Percentiles rank a stretch among this genome's conserved stretches.
Conservation (phyloP, 2,113 vertebrate genomes). For the Ciconia stormi region DNA sequence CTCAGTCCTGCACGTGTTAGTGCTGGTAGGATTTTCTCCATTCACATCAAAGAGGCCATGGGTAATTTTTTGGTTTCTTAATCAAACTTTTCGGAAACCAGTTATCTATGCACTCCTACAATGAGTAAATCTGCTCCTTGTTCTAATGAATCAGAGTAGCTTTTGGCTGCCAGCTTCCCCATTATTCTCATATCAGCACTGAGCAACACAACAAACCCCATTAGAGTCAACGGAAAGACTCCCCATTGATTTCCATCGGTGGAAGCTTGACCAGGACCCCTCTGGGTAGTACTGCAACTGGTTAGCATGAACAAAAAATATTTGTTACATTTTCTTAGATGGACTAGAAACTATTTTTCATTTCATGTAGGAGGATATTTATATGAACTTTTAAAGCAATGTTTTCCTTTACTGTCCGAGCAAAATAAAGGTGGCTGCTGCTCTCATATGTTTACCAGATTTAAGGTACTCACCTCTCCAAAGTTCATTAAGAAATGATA, state of each 20-base stretch:
- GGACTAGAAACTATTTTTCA: background rate
- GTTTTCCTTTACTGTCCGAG: background rate
- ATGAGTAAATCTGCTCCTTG: background rate
- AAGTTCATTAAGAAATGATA: conserved; percentile 48
- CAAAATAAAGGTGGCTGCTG: background rate
- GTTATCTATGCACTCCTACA: background rate
- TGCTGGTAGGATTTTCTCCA: background rate
- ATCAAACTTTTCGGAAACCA: background rate
- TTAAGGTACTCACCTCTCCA: conserved; percentile 32
- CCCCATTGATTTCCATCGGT: background rate
- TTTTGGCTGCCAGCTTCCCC: background rate
- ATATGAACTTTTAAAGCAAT: conserved; percentile 23
- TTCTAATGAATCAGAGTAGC: background rate
- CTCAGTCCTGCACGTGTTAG: background rate
- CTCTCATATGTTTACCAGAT: conserved; percentile 36
- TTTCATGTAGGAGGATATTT: background rate
- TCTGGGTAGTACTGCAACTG: background rate
- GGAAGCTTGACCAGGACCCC: background rate
- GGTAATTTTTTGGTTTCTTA: background rate
- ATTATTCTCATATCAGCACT: background rate
- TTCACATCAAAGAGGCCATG: background rate
- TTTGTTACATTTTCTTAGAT: background rate
- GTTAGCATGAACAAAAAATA: background rate
- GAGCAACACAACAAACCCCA: background rate
- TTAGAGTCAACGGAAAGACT: background rate